Percentiles rank a stretch among this genome's conserved stretches.
Evolutionary conservation across 2,113 vertebrate species (phyloP).

Genomic region (Cyanoderma ruficeps): DNA sequence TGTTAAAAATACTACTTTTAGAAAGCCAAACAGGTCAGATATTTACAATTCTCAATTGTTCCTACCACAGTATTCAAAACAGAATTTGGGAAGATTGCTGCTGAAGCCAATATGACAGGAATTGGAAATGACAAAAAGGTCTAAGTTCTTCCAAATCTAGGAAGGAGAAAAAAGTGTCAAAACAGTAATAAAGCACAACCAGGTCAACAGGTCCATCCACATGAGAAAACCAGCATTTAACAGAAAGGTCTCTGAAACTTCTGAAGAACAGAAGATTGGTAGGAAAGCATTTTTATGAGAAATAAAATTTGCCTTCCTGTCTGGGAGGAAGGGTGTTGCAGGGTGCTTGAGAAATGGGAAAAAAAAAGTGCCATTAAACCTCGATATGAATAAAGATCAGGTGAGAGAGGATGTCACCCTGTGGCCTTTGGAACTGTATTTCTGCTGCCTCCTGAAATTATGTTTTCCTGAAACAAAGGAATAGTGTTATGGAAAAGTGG

Average conservation of each 20-base stretch:
- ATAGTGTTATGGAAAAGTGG: slow-evolving; percentile 78
- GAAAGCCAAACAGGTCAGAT: slow-evolving; percentile 42
- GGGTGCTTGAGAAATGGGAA: slow-evolving; percentile 78
- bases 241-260: slow-evolving; percentile 67
- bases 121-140: slow-evolving; percentile 56
- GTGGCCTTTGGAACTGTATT: slow-evolving; percentile 76
- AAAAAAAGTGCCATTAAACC: slow-evolving; percentile 74
- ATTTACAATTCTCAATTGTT: slow-evolving; percentile 50
- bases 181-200: slow-evolving; percentile 66
- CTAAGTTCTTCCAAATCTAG: slow-evolving; percentile 65
- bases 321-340: slow-evolving; percentile 79
- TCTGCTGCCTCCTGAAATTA: slow-evolving; percentile 77
- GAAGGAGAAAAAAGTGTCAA: slow-evolving; percentile 59
- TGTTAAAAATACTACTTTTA: slow-evolving; percentile 58
- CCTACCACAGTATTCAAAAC: slow-evolving; percentile 32
- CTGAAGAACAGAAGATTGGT: slow-evolving; percentile 73
- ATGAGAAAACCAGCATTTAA: slow-evolving; percentile 62
- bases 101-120: slow-evolving; percentile 64
- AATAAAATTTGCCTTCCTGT: slow-evolving; percentile 81
- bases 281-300: slow-evolving; percentile 76
- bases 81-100: slow-evolving; percentile 57
- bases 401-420: slow-evolving; percentile 80
- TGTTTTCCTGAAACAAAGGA: slow-evolving; percentile 80
- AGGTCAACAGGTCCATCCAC: slow-evolving; percentile 67
- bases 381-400: slow-evolving; percentile 78